Conservation (phyloP, 2,113 vertebrate species). For the Xiphias gladius region DNA sequence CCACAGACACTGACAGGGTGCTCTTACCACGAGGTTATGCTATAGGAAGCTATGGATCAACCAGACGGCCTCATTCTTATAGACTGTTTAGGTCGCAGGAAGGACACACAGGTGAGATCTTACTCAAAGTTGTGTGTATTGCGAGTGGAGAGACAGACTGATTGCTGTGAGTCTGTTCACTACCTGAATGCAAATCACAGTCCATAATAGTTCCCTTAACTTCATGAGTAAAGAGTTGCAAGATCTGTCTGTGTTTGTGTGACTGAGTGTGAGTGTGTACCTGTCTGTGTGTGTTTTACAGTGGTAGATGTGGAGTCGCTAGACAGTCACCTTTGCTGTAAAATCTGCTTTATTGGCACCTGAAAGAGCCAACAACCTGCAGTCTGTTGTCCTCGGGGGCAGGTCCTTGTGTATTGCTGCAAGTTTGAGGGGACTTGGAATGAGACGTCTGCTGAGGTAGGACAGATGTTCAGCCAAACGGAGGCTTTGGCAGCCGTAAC, state of each 20-base stretch:
- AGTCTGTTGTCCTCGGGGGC: constrained; percentile 29
- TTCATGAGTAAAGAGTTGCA: constrained; percentile 43
- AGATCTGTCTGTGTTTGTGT: constrained; percentile 20
- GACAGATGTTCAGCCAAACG: constrained; percentile 55
- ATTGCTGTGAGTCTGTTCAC: constrained; percentile 38
- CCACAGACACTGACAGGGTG: constrained; percentile 24
- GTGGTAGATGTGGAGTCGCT: constrained; percentile 32
- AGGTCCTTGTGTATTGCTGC: constrained; percentile 12
- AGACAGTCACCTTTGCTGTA: constrained; percentile 69
- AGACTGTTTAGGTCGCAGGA: constrained; percentile 56
- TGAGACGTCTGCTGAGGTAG: constrained; percentile 37
- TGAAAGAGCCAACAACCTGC: constrained; percentile 52
- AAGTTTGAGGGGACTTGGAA: constrained; percentile 41
- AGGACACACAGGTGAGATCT: constrained; percentile 51
- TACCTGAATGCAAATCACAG: constrained; percentile 55
- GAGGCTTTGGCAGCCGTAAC: constrained; percentile 48
- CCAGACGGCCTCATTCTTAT: constrained; percentile 27
- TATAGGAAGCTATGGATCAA: constrained; percentile 54
- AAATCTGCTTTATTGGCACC: constrained; percentile 61
- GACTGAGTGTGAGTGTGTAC: not conserved
- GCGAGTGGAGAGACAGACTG: constrained; percentile 29
- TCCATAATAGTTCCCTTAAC: constrained; percentile 37
- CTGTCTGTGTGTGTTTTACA: constrained; percentile 24
- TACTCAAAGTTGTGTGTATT: constrained; percentile 38
- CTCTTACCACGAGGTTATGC: constrained; percentile 32